Conservation (phyloP, 1,140 invertebrate genomes). For the Ceratina calcarata region DNA sequence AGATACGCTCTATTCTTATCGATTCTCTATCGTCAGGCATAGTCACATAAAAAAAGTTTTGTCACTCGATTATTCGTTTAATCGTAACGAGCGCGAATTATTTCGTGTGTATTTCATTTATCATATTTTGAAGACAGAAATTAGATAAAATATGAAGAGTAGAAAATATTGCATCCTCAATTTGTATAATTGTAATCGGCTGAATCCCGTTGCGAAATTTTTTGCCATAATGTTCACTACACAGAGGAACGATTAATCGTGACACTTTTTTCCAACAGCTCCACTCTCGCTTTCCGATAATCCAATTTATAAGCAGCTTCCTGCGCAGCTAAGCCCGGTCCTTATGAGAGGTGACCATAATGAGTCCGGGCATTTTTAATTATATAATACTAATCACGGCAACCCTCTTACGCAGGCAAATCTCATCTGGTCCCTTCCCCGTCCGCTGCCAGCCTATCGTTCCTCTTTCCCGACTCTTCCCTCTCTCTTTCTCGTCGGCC, state of each 20-base stretch:
- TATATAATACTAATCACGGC: conserved; percentile 81
- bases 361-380: conserved; percentile 78
- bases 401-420: conserved; percentile 72
- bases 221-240: too few species aligned
- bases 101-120: too few species aligned
- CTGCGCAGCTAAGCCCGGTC: conserved; percentile 6
- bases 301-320: conserved; percentile 36
- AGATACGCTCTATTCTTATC: not conserved
- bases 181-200: too few species aligned
- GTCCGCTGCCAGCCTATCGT: conserved; percentile 32
- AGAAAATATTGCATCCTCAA: too few species aligned
- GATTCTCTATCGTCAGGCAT: too few species aligned
- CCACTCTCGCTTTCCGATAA: conserved; percentile 5
- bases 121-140: too few species aligned
- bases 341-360: conserved; percentile 51
- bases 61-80: too few species aligned
- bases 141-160: too few species aligned
- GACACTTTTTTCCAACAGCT: conserved; percentile 1
- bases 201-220: too few species aligned
- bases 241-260: not conserved
- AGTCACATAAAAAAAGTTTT: too few species aligned
- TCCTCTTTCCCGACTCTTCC: conserved; percentile 44
- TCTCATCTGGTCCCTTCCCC: conserved; percentile 75
- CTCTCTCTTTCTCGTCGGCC: conserved; percentile 50
- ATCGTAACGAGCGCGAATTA: too few species aligned